phyloP scores from a whole-genome alignment of 1,140 invertebrate species.

The Campoletis sonorensis region DNA sequence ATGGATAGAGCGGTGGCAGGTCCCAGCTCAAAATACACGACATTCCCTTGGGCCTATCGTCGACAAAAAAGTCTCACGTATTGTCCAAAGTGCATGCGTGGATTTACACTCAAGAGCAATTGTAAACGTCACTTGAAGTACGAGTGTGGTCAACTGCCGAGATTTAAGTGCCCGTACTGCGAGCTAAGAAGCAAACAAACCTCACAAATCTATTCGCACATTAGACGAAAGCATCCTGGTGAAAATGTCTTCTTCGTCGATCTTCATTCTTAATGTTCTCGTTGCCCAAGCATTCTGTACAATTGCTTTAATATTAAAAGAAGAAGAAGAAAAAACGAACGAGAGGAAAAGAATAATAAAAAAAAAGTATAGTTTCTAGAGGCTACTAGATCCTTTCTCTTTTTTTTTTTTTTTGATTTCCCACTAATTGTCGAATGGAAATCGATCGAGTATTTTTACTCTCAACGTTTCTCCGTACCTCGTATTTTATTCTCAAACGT shows the following conservation, averaged over 20 bases:
- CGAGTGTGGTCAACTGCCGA: slow-evolving; percentile 88
- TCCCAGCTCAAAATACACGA: background rate
- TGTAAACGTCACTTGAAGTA: slow-evolving; percentile 88
- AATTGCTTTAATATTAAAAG: background rate
- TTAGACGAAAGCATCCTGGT: slow-evolving; percentile 62
- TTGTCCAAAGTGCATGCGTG: slow-evolving; percentile 84
- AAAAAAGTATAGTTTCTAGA: no score
- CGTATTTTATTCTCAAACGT: no score
- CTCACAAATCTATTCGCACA: slow-evolving; percentile 87
- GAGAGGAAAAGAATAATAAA: no score
- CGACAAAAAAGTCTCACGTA: slow-evolving; percentile 70
- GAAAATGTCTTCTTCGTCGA: slow-evolving; percentile 59
- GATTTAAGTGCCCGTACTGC: slow-evolving; percentile 87
- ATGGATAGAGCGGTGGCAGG: slow-evolving; percentile 45
- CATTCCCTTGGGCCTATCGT: background rate
- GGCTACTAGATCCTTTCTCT: no score
- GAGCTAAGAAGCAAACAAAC: slow-evolving; percentile 86
- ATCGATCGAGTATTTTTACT: no score
- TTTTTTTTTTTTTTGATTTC: no score
- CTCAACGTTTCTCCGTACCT: no score
- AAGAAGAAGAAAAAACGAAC: slow-evolving; percentile 47
- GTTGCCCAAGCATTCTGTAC: background rate
- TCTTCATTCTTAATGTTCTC: slow-evolving; percentile 47
- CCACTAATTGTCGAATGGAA: no score
- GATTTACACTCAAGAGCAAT: slow-evolving; percentile 88